Base-by-base conservation (phyloP, 2,797 vertebrate species). In the Novumbra hubbsi region DNA sequence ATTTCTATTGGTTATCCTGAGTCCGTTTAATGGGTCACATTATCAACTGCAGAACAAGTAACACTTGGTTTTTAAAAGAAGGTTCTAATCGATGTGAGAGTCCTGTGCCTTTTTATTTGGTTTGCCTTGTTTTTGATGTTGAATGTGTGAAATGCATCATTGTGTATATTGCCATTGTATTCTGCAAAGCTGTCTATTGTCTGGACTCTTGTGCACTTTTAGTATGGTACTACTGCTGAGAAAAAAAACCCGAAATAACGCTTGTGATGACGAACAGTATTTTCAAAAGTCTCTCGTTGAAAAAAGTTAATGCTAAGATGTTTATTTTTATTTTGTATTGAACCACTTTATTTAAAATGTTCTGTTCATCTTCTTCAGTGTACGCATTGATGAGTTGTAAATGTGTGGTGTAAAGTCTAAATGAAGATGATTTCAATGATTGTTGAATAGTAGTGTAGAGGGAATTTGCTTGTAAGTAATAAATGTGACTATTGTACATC, bases 101-200 rank as follows among this genome's bases (percentile, higher is more conserved):
- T 96, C 93, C 93, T 91, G 95, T 97, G 96, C 95, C 96, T 98
- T 60, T 95, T 95, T 72, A 93, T 92, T 95, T 92, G 93, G 92
- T 95, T 94, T 94, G 94, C 95, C 95, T 95, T 95, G 95, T 96
- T 96, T 14, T 71, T 91, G 75, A 92, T 96, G 95, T 97, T 94
- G 93, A 97, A 95, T 94, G 94, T 95, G 94, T 96, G 92, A 96
- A 94, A 93, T 93, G 94, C 92, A 90, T 91, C 93, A 92, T 90
- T 73, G 92, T 95, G 94, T 89, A 91, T 90, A 86, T 91, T 91
- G 84, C 90, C 93, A 90, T 92, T 92, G 87, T 96, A 92, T 93
- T 92, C 83, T 92, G 90, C 92, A 90, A 93, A 91, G 89, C 90
- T 92, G 90, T 92, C 92, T 93, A 92, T 93, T 93, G 92, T 93